Evolutionary conservation across 2,888 invertebrate species (phyloP).

Genomic region (Octodonta nipae): DNA sequence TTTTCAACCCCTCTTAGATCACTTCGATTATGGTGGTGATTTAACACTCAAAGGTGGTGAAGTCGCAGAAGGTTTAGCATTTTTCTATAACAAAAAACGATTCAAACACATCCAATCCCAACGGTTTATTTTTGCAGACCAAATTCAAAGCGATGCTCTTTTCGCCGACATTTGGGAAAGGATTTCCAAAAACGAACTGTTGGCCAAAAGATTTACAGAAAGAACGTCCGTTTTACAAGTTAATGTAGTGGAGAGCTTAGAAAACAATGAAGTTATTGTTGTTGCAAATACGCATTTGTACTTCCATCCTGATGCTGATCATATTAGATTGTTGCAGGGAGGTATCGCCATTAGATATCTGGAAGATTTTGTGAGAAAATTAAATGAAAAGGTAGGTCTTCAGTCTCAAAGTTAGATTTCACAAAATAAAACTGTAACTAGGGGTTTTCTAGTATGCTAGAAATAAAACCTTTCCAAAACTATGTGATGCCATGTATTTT

Average conservation of each 20-base stretch:
- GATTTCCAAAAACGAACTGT: conserved; percentile 44
- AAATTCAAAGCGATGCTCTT: conserved; percentile 38
- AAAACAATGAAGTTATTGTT: conserved; percentile 42
- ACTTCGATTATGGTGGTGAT: conserved; percentile 44
- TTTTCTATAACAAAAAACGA: conserved; percentile 57
- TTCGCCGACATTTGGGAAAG: conserved; percentile 47
- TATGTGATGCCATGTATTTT: too few relatives aligned
- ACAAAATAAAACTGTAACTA: too few relatives aligned
- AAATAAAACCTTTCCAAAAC: too few relatives aligned
- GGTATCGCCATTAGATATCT: conserved; percentile 60
- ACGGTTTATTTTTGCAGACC: conserved; percentile 47
- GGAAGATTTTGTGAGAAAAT: conserved; percentile 40
- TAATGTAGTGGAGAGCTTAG: conserved; percentile 42
- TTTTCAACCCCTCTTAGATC: conserved; percentile 46
- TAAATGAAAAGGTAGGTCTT: conserved; percentile 29
- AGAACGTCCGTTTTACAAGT: conserved; percentile 57
- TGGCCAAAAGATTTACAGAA: conserved; percentile 45
- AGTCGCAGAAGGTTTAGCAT: conserved; percentile 68
- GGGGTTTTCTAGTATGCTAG: too few relatives aligned
- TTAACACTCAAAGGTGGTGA: conserved; percentile 60
- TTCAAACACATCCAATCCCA: conserved; percentile 45
- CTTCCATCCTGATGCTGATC: conserved; percentile 83
- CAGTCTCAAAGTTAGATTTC: too few relatives aligned
- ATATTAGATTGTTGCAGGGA: conserved; percentile 75
- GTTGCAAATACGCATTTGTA: conserved; percentile 83